These are phyloP conservation scores for Labrus mixtus DNA, from an alignment of 2,113 vertebrate species.

Conservation along the genomic window DNA sequence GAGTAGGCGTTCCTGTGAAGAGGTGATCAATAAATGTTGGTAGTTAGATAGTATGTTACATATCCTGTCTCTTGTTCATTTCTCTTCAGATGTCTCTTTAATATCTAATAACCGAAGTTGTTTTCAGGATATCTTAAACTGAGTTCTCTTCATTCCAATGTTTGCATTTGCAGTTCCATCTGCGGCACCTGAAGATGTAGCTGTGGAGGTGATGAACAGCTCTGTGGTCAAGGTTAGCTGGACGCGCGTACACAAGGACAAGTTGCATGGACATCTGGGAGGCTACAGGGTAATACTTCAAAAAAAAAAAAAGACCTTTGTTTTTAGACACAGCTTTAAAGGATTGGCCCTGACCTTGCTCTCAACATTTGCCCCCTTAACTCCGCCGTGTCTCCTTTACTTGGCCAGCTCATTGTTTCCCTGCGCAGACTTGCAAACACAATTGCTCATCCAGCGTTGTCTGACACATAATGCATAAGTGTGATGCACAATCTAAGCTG, in stretches of 20 bases:
- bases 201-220: slow-evolving; percentile 89
- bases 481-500: slow-evolving; percentile 4
- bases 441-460: slow-evolving; percentile 3
- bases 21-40: not conserved
- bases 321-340: slow-evolving; percentile 75
- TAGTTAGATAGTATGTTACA: not conserved
- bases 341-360: slow-evolving; percentile 60
- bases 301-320: slow-evolving; percentile 66
- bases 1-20: not conserved
- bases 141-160: slow-evolving; percentile 16
- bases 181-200: slow-evolving; percentile 87
- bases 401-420: slow-evolving; percentile 31
- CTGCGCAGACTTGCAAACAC: not conserved
- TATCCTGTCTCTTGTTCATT: not conserved
- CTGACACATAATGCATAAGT: not conserved
- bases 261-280: slow-evolving; percentile 91
- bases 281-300: slow-evolving; percentile 93
- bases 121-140: not conserved
- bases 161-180: slow-evolving; percentile 88
- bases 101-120: not conserved
- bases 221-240: slow-evolving; percentile 90
- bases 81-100: not conserved
- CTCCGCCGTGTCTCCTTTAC: slow-evolving; percentile 29
- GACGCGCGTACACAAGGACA: slow-evolving; percentile 90
- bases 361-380: slow-evolving; percentile 39